phyloP scores from a whole-genome alignment of 2,888 invertebrate genomes.

The Scotopteryx bipunctaria region DNA sequence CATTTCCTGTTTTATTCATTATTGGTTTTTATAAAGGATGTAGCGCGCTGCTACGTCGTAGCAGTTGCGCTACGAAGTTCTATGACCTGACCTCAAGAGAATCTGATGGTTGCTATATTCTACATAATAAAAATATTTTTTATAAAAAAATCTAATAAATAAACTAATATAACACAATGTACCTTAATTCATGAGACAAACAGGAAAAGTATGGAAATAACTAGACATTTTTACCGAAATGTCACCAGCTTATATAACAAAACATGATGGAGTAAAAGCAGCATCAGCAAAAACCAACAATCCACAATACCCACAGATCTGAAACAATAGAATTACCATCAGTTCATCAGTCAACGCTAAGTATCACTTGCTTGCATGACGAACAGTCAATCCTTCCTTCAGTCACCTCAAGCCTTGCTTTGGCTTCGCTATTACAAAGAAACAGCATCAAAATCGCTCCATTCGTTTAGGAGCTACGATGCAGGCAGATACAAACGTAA shows the following conservation, averaged over 20 bases:
- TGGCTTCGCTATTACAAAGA: too few relatives aligned
- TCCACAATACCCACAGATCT: background rate
- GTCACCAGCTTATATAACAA: conserved; percentile 13
- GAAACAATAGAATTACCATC: background rate
- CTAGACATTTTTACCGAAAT: conserved; percentile 6
- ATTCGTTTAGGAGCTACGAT: too few relatives aligned
- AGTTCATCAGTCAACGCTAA: too few relatives aligned
- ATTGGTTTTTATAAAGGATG: too few relatives aligned
- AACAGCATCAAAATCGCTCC: too few relatives aligned
- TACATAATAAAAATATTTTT: conserved; percentile 4
- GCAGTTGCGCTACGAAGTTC: background rate
- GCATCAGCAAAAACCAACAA: background rate
- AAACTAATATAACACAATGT: conserved; percentile 32
- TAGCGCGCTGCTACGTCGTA: conserved; percentile 3
- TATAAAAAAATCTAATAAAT: conserved; percentile 24
- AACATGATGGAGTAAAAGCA: background rate
- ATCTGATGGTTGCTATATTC: too few relatives aligned
- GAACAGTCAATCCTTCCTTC: too few relatives aligned
- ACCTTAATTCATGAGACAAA: conserved; percentile 32
- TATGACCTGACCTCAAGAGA: background rate
- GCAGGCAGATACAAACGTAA: too few relatives aligned
- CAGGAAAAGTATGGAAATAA: conserved; percentile 16
- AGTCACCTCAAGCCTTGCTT: too few relatives aligned
- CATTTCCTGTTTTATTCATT: too few relatives aligned
- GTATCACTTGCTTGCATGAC: too few relatives aligned